These are phyloP conservation scores for Neelides folsomi DNA, from an alignment of 2,888 invertebrate genomes.

Conservation along the genomic window DNA sequence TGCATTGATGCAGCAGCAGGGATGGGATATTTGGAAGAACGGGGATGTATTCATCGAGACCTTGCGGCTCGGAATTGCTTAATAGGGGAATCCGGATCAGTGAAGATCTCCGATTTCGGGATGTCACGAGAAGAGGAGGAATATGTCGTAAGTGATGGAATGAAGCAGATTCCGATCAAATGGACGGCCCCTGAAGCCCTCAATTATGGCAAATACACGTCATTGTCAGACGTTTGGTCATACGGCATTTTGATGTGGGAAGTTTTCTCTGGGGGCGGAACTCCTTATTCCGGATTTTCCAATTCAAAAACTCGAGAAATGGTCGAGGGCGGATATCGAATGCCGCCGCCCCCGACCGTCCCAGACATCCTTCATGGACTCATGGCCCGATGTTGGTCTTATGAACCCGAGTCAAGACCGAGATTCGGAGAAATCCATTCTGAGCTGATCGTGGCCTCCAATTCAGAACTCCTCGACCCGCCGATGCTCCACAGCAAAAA, in stretches of 20 bases:
- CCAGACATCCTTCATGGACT: slow-evolving; percentile 78
- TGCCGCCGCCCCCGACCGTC: slow-evolving; percentile 76
- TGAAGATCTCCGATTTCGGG: slow-evolving; percentile 95
- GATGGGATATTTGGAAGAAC: slow-evolving; percentile 88
- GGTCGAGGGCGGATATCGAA: slow-evolving; percentile 82
- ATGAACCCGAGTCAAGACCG: slow-evolving; percentile 77
- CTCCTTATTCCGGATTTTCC: slow-evolving; percentile 84
- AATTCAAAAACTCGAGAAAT: slow-evolving; percentile 87
- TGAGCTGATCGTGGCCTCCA: slow-evolving; percentile 22
- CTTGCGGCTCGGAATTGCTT: slow-evolving; percentile 89
- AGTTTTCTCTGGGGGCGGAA: slow-evolving; percentile 83
- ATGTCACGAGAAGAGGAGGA: slow-evolving; percentile 96
- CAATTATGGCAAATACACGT: slow-evolving; percentile 92
- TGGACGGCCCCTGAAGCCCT: slow-evolving; percentile 97
- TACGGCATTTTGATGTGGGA: slow-evolving; percentile 94
- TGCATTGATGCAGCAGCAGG: slow-evolving; percentile 86
- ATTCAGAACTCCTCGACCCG: slow-evolving; percentile 17
- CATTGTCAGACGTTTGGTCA: slow-evolving; percentile 93
- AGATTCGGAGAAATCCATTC: slow-evolving; percentile 69
- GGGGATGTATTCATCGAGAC: slow-evolving; percentile 91
- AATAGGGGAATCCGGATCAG: slow-evolving; percentile 49
- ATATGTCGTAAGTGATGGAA: slow-evolving; percentile 90
- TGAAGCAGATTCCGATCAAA: slow-evolving; percentile 97
- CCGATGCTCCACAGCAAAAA: too few relatives aligned
- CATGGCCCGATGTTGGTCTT: slow-evolving; percentile 89